Evolutionary conservation across 1,140 invertebrate genomes (phyloP).

Genomic region (Leptonema lineaticorne): DNA sequence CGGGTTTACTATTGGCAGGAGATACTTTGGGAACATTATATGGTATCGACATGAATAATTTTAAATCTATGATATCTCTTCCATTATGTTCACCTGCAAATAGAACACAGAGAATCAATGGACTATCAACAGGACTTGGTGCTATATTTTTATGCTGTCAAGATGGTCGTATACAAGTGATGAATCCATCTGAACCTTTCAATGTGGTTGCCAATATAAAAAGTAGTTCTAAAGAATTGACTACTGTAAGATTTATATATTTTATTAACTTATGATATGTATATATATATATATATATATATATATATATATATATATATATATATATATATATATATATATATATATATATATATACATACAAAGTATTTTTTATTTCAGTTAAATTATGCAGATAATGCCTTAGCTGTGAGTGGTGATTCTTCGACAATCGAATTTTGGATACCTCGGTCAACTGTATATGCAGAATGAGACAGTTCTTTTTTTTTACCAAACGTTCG

Average conservation of each 20-base stretch:
- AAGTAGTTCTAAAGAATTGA: slow-evolving; percentile 25
- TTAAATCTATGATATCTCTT: slow-evolving; percentile 16
- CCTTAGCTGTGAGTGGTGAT: slow-evolving; percentile 29
- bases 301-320: neutral
- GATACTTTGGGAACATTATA: slow-evolving; percentile 30
- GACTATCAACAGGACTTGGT: slow-evolving; percentile 27
- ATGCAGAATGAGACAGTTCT: too few species aligned
- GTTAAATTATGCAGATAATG: slow-evolving; percentile 35
- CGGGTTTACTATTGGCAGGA: slow-evolving; percentile 31
- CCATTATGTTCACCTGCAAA: neutral
- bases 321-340: too few species aligned
- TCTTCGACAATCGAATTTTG: slow-evolving; percentile 36
- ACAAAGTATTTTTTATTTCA: slow-evolving; percentile 36
- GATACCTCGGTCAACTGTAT: slow-evolving; percentile 19
- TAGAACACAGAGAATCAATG: slow-evolving; percentile 29
- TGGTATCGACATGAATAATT: slow-evolving; percentile 22
- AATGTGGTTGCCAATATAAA: slow-evolving; percentile 27
- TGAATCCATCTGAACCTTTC: slow-evolving; percentile 38
- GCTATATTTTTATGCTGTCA: slow-evolving; percentile 30
- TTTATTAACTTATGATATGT: neutral
- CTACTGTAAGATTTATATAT: slow-evolving; percentile 22
- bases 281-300: neutral
- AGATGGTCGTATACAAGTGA: slow-evolving; percentile 25
- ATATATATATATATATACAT: neutral
- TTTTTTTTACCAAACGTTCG: too few species aligned